These are phyloP conservation scores for Morus bassanus DNA, from an alignment of 2,797 vertebrate species.

Conservation along the genomic window DNA sequence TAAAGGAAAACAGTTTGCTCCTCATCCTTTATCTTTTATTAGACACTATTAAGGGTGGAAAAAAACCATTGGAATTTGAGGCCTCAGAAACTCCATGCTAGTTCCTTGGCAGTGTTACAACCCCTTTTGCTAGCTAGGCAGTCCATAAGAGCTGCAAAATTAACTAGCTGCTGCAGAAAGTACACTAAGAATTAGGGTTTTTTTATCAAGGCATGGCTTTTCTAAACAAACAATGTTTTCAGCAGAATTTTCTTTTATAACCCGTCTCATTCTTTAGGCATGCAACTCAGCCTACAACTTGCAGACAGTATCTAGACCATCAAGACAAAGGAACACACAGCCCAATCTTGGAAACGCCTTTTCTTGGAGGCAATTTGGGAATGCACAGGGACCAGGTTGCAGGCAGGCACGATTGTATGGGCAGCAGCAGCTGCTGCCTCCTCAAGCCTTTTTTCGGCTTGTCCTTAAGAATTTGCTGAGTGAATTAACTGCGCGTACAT, in stretches of 20 bases:
- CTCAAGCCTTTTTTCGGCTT: neutral
- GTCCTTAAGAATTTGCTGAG: neutral
- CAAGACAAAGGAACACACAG: neutral
- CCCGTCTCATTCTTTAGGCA: neutral
- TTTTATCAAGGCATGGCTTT: neutral
- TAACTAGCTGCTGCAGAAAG: neutral
- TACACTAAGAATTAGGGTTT: neutral
- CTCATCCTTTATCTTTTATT: slow-evolving; percentile 9
- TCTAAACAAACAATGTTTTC: neutral
- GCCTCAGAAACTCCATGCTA: neutral
- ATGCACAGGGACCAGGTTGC: neutral
- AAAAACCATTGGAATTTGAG: neutral
- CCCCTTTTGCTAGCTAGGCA: neutral
- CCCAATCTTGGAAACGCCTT: neutral
- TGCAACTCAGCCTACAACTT: neutral
- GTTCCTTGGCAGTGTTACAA: neutral
- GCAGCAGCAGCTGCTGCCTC: neutral
- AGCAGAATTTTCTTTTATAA: neutral
- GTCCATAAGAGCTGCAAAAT: neutral
- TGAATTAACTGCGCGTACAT: rapidly evolving
- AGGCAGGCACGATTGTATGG: rapidly evolving
- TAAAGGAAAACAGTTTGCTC: neutral
- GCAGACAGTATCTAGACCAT: neutral
- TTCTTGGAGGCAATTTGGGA: neutral
- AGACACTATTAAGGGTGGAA: neutral